Percentiles rank a stretch among this genome's conserved stretches.
Evolutionary conservation across 2,113 vertebrate species (phyloP).

Genomic region (Passer domesticus): DNA sequence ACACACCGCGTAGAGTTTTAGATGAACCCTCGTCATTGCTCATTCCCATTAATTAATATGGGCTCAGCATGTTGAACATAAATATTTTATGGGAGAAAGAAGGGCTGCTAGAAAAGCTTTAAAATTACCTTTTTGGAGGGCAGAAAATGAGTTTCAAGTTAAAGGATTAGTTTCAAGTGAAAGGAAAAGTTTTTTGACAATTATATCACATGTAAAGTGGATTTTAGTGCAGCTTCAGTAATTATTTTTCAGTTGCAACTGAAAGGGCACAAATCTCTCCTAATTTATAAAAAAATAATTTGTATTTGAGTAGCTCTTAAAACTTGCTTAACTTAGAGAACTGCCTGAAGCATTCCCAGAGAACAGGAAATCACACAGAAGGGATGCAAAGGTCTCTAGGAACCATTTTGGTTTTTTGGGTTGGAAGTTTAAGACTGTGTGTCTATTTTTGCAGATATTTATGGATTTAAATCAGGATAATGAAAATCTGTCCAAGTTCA

Average conservation of each 20-base stretch:
- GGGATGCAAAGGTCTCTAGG: background rate
- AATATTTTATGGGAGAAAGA: background rate
- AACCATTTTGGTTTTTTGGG: background rate
- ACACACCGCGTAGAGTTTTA: fast-evolving
- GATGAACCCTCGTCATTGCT: background rate
- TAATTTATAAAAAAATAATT: background rate
- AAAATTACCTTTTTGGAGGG: background rate
- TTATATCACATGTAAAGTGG: background rate
- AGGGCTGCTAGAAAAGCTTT: background rate
- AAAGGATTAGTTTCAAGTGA: background rate
- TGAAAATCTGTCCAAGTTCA: background rate
- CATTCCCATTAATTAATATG: background rate
- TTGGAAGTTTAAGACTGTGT: background rate
- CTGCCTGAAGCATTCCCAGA: background rate
- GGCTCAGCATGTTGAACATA: fast-evolving
- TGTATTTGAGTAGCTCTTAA: background rate
- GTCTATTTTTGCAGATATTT: background rate
- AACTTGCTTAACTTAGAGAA: background rate
- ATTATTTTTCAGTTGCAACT: background rate
- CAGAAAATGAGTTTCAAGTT: background rate
- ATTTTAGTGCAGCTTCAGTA: background rate
- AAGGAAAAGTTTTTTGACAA: background rate
- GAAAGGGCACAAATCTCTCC: background rate
- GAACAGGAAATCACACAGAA: background rate
- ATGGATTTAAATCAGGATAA: background rate